Base-by-base conservation (phyloP, 2,113 vertebrate species). In the Rhagologus leucostigma region DNA sequence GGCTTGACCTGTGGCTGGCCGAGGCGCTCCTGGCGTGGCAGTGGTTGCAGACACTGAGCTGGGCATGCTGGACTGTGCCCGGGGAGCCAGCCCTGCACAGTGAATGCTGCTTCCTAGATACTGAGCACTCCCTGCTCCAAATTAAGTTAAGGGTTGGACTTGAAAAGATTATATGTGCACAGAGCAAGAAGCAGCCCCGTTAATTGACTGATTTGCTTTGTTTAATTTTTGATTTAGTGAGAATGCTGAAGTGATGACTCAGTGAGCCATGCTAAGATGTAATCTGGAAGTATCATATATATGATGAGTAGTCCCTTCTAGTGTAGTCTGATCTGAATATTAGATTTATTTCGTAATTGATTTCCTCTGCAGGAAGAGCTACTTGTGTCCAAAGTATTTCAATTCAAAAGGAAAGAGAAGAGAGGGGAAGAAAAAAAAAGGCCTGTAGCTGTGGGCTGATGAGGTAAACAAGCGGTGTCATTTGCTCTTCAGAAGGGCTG, bases 171-270 rank as follows among this genome's bases (percentile, higher is more conserved):
- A 33, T 52, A 41, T 33, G 74, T 69, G 81, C 76, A 26, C 83
- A 68, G 93, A 94, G 73, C 83, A 88, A 90, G 92, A 85, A 86
- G 69, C 55, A 84, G 76, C 63, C 60, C 29, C 0, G 0, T 76
- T 96, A 95, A 89, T 75, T 92, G 90, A 84, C 95, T 89, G 93
- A 68, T 89, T 49, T 1, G 26, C 83, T 94, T 96, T 94, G 85
- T 94, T 94, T 95, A 87, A 92, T 92, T 89, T 95, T 90, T 97
- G 73, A 90, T 96, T 86, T 68, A 89, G 83, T 78, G 60, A 75
- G 88, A 87, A 90, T 77, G 83, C 68, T 73, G 9, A 90, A 91
- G 79, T 74, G 95, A 81, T 93, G 96, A 96, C 79, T 96, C 90
- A 56, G 89, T 84, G 80, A 95, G 87, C 55, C 63, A 11, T 37